A percentile compares a stretch with the other conserved stretches of the same genome.
Conservation (phyloP, 2,113 vertebrate genomes). For the Alethe castanea region DNA sequence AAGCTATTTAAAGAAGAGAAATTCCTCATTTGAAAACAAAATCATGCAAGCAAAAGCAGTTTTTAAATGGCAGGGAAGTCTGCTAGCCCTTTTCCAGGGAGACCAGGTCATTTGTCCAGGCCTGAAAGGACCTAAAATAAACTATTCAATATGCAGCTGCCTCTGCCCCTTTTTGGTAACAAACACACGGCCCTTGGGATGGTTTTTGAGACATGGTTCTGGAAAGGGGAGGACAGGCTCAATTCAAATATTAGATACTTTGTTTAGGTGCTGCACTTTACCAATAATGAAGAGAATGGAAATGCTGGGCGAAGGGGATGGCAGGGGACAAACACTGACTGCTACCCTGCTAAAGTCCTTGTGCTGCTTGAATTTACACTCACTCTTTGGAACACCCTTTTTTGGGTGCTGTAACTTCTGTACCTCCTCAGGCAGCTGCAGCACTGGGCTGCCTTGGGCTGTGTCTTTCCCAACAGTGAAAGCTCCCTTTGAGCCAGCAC, state of each 20-base stretch:
- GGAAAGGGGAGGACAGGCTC: not conserved
- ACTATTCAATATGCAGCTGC: slow-evolving; percentile 8
- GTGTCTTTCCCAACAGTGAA: not conserved
- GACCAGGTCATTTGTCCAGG: not conserved
- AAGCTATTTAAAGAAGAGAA: slow-evolving; percentile 41
- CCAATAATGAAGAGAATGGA: not conserved
- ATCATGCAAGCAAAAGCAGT: not conserved
- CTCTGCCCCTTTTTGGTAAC: not conserved
- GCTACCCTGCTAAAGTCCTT: not conserved
- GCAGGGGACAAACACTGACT: not conserved
- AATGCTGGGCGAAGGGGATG: not conserved
- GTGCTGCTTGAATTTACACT: not conserved
- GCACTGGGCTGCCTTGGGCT: not conserved
- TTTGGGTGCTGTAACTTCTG: not conserved
- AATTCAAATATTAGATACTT: not conserved
- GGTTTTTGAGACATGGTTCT: not conserved
- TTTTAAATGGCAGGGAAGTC: slow-evolving; percentile 22
- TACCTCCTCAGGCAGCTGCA: not conserved
- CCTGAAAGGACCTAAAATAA: slow-evolving; percentile 50
- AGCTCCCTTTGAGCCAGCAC: not conserved
- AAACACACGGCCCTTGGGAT: not conserved
- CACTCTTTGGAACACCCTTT: not conserved
- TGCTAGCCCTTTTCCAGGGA: not conserved
- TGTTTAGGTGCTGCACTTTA: not conserved
- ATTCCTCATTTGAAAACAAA: not conserved